Percentiles rank a stretch among this genome's conserved stretches.
Evolutionary conservation across 2,113 vertebrate species (phyloP).

Genomic region (Dicentrarchus labrax): DNA sequence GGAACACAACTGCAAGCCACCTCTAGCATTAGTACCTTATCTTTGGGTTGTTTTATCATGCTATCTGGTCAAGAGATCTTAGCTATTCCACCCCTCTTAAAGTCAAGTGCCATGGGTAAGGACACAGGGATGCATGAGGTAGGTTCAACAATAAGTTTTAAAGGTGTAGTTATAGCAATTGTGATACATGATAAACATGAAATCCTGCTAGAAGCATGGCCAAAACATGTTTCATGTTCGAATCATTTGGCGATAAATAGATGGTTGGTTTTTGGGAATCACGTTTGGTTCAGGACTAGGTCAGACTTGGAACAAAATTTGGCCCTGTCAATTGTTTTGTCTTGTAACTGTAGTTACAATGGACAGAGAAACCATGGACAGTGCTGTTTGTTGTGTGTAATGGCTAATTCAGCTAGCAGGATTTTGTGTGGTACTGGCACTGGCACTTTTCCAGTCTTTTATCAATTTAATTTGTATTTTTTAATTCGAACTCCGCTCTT

Average conservation of each 20-base stretch:
- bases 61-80: constrained; percentile 69
- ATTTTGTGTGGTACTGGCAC: no score
- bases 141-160: constrained; percentile 30
- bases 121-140: constrained; percentile 46
- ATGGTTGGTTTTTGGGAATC: background rate
- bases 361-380: no score
- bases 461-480: no score
- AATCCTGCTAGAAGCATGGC: background rate
- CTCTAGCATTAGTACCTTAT: constrained; percentile 72
- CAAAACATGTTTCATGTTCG: background rate
- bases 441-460: no score
- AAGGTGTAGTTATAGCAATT: constrained; percentile 13
- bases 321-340: no score
- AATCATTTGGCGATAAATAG: background rate
- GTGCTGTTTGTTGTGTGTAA: no score
- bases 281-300: background rate
- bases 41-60: constrained; percentile 71
- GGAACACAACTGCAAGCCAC: constrained; percentile 62
- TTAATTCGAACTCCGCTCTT: no score
- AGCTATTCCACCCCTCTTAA: constrained; percentile 66
- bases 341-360: no score
- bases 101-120: constrained; percentile 68
- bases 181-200: background rate
- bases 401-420: no score
- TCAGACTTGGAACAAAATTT: no score